Evolutionary conservation across 1,140 invertebrate species (phyloP).

Genomic region (Formica exsecta): DNA sequence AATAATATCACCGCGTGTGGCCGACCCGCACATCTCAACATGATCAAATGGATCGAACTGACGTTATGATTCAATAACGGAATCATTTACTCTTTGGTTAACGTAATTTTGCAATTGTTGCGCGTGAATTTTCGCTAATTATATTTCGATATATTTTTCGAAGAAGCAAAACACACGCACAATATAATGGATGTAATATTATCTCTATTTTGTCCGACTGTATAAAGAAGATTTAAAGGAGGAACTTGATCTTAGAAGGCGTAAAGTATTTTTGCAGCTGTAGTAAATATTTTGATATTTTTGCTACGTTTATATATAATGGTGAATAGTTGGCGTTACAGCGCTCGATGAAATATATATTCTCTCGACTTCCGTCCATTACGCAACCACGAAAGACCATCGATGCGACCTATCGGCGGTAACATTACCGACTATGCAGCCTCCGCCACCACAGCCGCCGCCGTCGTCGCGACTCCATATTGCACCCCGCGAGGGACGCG

Average conservation of each 20-base stretch:
- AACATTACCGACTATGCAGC: conserved; percentile 49
- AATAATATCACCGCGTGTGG: conserved; percentile 35
- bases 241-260: not conserved
- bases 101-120: not conserved
- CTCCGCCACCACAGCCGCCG: not conserved
- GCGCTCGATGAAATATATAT: conserved; percentile 34
- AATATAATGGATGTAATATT: not conserved
- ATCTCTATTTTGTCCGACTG: not conserved
- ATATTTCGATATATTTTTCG: not conserved
- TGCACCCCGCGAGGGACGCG: conserved; percentile 1
- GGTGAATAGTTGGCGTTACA: not conserved
- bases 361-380: conserved; percentile 13
- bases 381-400: conserved; percentile 44
- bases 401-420: conserved; percentile 52
- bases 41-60: conserved; percentile 30
- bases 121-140: not conserved
- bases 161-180: not conserved
- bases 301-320: not conserved
- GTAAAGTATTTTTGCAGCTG: not conserved
- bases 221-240: not conserved
- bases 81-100: conserved; percentile 51
- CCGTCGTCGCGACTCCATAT: conserved; percentile 18
- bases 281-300: not conserved
- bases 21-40: conserved; percentile 34
- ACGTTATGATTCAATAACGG: conserved; percentile 37